A percentile compares a stretch with the other conserved stretches of the same genome.
phyloP scores from a whole-genome alignment of 2,888 invertebrate genomes.

The Mythimna ferrago region DNA sequence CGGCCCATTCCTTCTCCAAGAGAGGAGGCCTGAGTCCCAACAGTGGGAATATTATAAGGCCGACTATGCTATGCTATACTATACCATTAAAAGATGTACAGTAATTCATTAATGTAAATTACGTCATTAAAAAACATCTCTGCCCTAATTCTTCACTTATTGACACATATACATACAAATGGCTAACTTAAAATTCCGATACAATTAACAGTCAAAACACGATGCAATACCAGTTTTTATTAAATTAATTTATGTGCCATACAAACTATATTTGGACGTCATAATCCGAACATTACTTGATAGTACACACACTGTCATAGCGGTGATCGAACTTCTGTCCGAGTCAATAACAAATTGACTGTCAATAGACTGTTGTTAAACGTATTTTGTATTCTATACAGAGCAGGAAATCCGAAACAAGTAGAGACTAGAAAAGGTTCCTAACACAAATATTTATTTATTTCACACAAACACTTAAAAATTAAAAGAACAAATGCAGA shows the following conservation, averaged over 20 bases:
- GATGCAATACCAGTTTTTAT: slow-evolving; percentile 36
- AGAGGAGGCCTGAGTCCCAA: too few relatives aligned
- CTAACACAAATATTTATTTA: too few relatives aligned
- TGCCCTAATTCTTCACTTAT: background rate
- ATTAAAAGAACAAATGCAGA: too few relatives aligned
- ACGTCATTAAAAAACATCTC: background rate
- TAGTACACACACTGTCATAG: slow-evolving; percentile 55
- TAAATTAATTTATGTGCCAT: slow-evolving; percentile 48
- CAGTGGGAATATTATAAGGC: too few relatives aligned
- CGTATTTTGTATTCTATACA: slow-evolving; percentile 12
- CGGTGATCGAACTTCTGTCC: slow-evolving; percentile 41
- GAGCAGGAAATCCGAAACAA: background rate
- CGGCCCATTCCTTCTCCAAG: too few relatives aligned
- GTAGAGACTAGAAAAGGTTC: too few relatives aligned
- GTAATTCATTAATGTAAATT: background rate
- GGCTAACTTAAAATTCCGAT: slow-evolving; percentile 4
- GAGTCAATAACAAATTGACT: slow-evolving; percentile 51
- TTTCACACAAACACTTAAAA: too few relatives aligned
- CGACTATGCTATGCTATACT: too few relatives aligned
- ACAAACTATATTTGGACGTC: slow-evolving; percentile 56
- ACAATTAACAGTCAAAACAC: slow-evolving; percentile 41
- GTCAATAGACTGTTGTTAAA: slow-evolving; percentile 39
- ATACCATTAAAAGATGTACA: background rate
- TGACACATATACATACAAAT: slow-evolving; percentile 1
- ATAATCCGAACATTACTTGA: slow-evolving; percentile 44